Evolutionary conservation across 2,113 vertebrate genomes (phyloP), one percentile per base, ranked within the genome.

Genomic region (Gopherus evgoodei): DNA sequence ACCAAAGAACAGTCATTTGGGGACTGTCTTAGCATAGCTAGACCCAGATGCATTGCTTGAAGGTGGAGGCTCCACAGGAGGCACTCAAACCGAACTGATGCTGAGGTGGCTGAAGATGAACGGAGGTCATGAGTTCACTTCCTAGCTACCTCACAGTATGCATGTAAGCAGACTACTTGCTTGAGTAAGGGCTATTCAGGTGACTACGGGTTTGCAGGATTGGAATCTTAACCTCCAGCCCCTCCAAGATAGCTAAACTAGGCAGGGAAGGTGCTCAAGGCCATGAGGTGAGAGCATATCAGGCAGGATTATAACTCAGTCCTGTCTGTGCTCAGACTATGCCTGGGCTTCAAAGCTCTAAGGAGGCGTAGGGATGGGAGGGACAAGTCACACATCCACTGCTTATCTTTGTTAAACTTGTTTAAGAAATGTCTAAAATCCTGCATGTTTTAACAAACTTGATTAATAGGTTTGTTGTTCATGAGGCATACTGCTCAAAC

Each of bases 21-120:
- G 83, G 92, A 42, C 4, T 79, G 72, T 38, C 14, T 38, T 85
- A 79, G 57, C 12, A 24, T 4, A 5, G 27, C 38, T 53, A 62
- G 82, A 10, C 56, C 87, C 25, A 52, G 88, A 81, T 2, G 16
- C 0, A 38, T 5, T 44, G 12, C 1, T 0, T 25, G 6, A 1
- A 3, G 27, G n/a, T 16, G n/a, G 65, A 54, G 84, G 62, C 69
- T 86, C 75, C 72, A 35, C 2, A 47, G 79, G 42, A 2, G 72
- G 25, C 87, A 19, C 27, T 52, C 53, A 42, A 42, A 49, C 35
- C 24, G 49, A 83, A 0, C 9, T 38, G 44, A 83, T 29, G 52
- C 53, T 82, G 42, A 44, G 11, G 69, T 27, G 49, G 59, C 38
- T 91, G 21, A 79, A 13, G 35, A 86, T 3, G 44, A 93, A 53